Evolutionary conservation across 1,140 invertebrate species (phyloP), one percentile per base, ranked within the genome.

Genomic region (Pararge aegeria): DNA sequence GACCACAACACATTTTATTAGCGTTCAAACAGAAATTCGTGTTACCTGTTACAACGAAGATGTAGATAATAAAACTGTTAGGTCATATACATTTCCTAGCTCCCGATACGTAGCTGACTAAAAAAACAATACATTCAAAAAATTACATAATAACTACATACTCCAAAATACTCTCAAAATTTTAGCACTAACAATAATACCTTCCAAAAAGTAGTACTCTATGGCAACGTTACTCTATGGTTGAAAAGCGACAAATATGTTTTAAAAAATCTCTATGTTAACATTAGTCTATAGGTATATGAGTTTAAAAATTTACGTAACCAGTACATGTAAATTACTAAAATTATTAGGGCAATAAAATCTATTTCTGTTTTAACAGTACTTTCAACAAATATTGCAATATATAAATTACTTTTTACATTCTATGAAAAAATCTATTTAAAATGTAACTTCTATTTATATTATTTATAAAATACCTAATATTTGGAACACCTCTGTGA

Each of bases 11-110:
- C 56, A 60, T 53, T 56, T 55, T 51, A 49, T 20, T 61, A 55
- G 38, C 59, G 52, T 58, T 63, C 59, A 68, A 42, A 52, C 30
- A 62, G 20, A 49, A 66, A 63, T 65, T 62, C 30, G 53, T 62
- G 27, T 74, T 78, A 78, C 75, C 75, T 78, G 66, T 78, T 70
- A 75, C 57, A 78, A 66, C 66, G 73, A 64, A 27, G 75, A 75
- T 55, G 75, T 66, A 55, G 75, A 75, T 67, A 75, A 73, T 73
- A 78, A 75, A 68, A 78, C 58, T 69, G 73, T 78, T 68, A 78
- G 74, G 66, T 78, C 75, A 78, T 68, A 78, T 69, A 75, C 70
- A 75, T 78, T 75, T 64, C 71, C 75, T 78, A 78, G 64, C 64
- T 78, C 73, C 73, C 75, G 72, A 73, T 70, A 77, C 66, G 66